phyloP scores from a whole-genome alignment of 1,140 invertebrate species.

The Caenorhabditis briggsae region DNA sequence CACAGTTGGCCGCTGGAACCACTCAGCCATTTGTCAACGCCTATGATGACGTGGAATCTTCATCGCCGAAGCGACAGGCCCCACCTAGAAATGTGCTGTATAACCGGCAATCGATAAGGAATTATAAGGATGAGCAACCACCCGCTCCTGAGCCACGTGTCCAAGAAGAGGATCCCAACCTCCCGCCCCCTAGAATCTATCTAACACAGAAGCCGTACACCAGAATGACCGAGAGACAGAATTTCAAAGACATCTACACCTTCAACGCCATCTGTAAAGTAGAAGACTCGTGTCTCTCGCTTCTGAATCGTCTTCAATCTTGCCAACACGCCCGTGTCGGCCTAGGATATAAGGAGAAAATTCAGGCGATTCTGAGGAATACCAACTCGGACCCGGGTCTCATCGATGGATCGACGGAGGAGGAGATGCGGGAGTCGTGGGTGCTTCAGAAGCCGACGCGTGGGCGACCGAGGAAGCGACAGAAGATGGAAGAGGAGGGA shows the following conservation, averaged over 20 bases:
- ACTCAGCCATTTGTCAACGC: constrained; percentile 11
- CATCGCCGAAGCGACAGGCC: background rate
- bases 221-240: constrained; percentile 17
- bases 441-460: constrained; percentile 5
- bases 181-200: background rate
- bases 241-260: constrained; percentile 39
- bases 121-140: background rate
- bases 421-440: background rate
- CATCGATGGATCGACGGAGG: background rate
- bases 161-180: background rate
- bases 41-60: background rate
- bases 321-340: constrained; percentile 6
- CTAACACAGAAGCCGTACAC: constrained; percentile 10
- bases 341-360: constrained; percentile 2
- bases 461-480: constrained; percentile 17
- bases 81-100: background rate
- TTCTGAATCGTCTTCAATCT: constrained; percentile 20
- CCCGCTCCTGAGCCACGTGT: too few relatives aligned
- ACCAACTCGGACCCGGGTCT: background rate
- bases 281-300: background rate
- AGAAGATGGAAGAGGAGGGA: background rate
- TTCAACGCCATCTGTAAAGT: constrained; percentile 45
- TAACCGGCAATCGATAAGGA: background rate
- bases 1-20: background rate
- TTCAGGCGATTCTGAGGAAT: background rate